Evolutionary conservation across 2,113 vertebrate species (phyloP).

Genomic region (Tachuris rubrigastra): DNA sequence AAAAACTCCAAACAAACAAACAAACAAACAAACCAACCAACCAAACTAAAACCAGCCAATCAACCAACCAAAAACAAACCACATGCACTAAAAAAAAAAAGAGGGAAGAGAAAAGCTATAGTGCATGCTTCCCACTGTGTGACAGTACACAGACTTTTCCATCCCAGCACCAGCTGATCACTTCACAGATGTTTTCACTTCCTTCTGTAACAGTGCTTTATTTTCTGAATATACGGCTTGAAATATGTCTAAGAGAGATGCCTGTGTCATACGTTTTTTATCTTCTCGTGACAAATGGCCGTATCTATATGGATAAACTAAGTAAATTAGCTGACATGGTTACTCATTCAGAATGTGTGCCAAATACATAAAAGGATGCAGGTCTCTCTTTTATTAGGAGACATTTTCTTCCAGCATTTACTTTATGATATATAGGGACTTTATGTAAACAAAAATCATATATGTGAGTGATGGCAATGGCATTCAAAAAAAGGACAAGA

Average conservation of each 20-base stretch:
- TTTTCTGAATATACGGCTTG: background rate
- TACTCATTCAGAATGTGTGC: background rate
- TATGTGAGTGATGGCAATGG: background rate
- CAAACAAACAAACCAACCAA: too few species aligned
- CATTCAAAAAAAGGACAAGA: background rate
- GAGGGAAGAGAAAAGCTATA: background rate
- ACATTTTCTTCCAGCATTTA: background rate
- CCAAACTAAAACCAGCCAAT: too few species aligned
- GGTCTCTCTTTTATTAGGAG: background rate
- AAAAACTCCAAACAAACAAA: background rate
- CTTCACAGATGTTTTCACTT: background rate
- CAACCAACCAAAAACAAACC: too few species aligned
- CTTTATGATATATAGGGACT: background rate
- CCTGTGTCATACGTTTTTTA: background rate
- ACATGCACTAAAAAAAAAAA: background rate
- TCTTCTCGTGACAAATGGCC: background rate
- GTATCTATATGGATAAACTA: background rate
- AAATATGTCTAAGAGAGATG: background rate
- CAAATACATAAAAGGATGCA: background rate
- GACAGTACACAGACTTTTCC: background rate
- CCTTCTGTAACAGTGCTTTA: background rate
- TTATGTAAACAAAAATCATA: background rate
- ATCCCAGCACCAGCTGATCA: background rate
- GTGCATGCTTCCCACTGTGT: accelerated
- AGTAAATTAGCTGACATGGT: background rate